These are phyloP conservation scores for Rotaria macrura DNA, from an alignment of 2,888 invertebrate genomes.

Conservation along the genomic window DNA sequence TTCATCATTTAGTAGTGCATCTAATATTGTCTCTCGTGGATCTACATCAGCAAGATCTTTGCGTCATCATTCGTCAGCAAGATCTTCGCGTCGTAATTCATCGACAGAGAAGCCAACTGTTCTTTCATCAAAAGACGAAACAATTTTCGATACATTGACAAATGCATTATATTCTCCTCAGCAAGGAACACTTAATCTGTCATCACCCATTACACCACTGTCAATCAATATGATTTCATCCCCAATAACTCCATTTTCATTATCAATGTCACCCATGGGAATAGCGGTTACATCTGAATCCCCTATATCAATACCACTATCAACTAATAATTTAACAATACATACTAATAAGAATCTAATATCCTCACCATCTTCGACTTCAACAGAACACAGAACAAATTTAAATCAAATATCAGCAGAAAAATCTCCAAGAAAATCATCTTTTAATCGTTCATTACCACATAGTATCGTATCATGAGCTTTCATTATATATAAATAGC, in stretches of 20 bases:
- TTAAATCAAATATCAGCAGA: not conserved
- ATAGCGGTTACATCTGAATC: not conserved
- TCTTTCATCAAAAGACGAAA: not conserved
- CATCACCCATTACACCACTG: not conserved
- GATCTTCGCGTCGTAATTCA: not conserved
- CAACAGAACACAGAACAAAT: not conserved
- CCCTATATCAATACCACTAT: not conserved
- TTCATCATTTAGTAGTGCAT: no score
- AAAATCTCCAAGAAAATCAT: not conserved
- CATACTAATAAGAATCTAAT: no score
- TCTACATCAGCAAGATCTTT: no score
- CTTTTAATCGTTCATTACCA: not conserved
- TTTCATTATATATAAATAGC: not conserved
- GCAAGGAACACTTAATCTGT: not conserved
- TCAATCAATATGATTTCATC: not conserved
- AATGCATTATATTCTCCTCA: not conserved
- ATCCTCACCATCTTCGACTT: no score
- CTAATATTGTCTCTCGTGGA: no score
- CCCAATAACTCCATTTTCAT: not conserved
- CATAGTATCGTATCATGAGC: not conserved
- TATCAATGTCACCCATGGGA: not conserved
- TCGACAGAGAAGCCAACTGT: no score
- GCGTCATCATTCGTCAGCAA: not conserved
- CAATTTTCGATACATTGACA: not conserved
- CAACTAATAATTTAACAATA: not conserved